Evolutionary conservation across 2,797 vertebrate species (phyloP), one percentile per base, ranked within the genome.

Genomic region (Poecile montanus): DNA sequence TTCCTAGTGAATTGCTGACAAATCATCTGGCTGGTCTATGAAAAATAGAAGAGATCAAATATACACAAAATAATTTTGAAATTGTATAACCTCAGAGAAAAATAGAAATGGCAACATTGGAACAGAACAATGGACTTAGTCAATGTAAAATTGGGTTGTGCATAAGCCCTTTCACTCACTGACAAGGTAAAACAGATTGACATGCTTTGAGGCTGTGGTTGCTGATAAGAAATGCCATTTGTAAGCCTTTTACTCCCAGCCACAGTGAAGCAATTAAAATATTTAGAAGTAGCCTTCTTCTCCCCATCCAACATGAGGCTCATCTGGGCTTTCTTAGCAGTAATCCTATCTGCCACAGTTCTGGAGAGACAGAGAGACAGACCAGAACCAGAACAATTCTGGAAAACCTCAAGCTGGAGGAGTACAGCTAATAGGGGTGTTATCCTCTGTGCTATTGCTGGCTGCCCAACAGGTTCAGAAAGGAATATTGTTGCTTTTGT

Each of bases 221-320:
- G 72, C 72, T 93, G 94, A 74, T 92, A 96, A 95, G 88, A 94
- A 93, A 84, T 85, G 61, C 44, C 72, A 79, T 96, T 88, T 84
- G 40, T 61, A 91, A 93, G 72, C 57, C 68, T 79, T 93, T 85
- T 77, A 63, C 68, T 83, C 23, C 19, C 53, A 91, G 71, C 11
- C 60, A 76, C 87, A 83, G 48, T 57, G 32, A 92, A 87, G 75
- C 27, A 93, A 95, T 92, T 91, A 89, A 94, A 95, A 93, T 88
- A 93, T 89, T 95, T 88, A 93, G 89, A 89, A 88, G 78, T 50
- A 91, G 54, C 65, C 17, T 34, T 48, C 79, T 85, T 88, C 75
- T 90, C 72, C 23, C 50, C 38, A 48, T 60, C 36, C 81, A 73
- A 56, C 34, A 74, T 71, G 72, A 79, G 83, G 71, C 45, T 92